Evolutionary conservation across 2,888 invertebrate genomes (phyloP), one percentile per base, ranked within the genome.

Genomic region (Brachyptera risi): DNA sequence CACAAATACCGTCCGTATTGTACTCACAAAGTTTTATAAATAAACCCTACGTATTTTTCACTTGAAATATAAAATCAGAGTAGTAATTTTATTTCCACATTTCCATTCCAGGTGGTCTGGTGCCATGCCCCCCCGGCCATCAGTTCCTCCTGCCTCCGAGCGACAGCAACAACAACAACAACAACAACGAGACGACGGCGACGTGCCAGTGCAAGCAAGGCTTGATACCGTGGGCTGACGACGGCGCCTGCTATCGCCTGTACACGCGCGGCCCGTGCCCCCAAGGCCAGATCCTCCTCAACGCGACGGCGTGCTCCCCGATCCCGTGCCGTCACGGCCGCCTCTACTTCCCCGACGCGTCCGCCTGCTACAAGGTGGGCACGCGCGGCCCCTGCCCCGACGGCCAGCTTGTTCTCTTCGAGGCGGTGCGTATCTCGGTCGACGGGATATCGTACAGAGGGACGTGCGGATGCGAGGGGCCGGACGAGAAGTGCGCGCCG

Each of bases 361-460:
- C 85, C 35, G 84, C 84, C 1, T 92, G 92, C 73, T 90, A 89
- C 76, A 81, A 86, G 59, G 87, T 91, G 9, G 92, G 92, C 0
- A 80, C 86, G 0, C 81, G 81, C 26, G 92, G 90, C 24, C 91
- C 92, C 0, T 92, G 92, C 68, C 78, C 82, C 0, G 73, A 76
- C 4, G 85, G 88, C 1, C 85, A 88, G 70, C 83, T 91, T 7
- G 86, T 92, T 2, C 83, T 90, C 0, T 92, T 90, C 72, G 92
- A 92, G 75, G 86, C 85, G 19, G 85, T 87, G 0, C 76, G 89
- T 1, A 89, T 90, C 0, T 88, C 90, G 0, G 71, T 90, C 1
- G 90, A 91, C 69, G 92, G 91, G 0, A 81, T 91, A 47, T 88
- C 90, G 50, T 90, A 90, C 73, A 88, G 90, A 68, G 92, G 92